phyloP scores from a whole-genome alignment of 2,797 vertebrate genomes.

The Hippoglossus hippoglossus region DNA sequence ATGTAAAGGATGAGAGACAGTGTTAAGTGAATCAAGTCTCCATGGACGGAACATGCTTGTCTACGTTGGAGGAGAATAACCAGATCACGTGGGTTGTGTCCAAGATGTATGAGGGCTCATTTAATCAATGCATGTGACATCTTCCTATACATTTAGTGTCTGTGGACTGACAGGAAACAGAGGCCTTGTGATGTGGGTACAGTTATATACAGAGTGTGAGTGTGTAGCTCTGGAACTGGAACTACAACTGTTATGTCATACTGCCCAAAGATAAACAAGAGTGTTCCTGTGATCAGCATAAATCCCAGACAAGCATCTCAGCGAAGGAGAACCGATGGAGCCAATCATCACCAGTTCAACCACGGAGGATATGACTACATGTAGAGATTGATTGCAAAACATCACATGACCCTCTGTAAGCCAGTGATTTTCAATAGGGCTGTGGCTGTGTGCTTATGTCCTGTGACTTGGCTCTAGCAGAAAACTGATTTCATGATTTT shows the following conservation, averaged over 20 bases:
- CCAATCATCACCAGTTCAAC: slow-evolving; percentile 14
- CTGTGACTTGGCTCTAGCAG: neutral
- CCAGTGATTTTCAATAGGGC: neutral
- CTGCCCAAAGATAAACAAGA: slow-evolving; percentile 2
- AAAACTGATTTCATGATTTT: neutral
- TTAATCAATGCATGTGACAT: neutral
- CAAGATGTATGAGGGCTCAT: neutral
- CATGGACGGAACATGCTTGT: neutral
- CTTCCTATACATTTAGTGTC: neutral
- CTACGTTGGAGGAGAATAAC: neutral
- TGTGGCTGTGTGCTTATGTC: neutral
- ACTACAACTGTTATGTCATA: slow-evolving; percentile 6
- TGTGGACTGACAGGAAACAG: neutral
- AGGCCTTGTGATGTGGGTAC: neutral
- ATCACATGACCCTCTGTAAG: neutral
- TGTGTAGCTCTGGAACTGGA: slow-evolving; percentile 1
- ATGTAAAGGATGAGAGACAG: slow-evolving; percentile 7
- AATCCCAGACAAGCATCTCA: slow-evolving; percentile 12
- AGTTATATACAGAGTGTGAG: neutral
- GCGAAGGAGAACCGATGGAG: slow-evolving; percentile 15
- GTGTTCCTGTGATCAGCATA: slow-evolving; percentile 8
- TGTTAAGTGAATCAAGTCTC: neutral
- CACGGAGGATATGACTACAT: neutral
- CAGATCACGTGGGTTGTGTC: neutral
- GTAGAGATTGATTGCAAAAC: slow-evolving; percentile 13